Percentiles rank a stretch among this genome's conserved stretches.
These are phyloP conservation scores for Ennomos fuscantarius DNA, from an alignment of 2,888 invertebrate species.

Conservation along the genomic window DNA sequence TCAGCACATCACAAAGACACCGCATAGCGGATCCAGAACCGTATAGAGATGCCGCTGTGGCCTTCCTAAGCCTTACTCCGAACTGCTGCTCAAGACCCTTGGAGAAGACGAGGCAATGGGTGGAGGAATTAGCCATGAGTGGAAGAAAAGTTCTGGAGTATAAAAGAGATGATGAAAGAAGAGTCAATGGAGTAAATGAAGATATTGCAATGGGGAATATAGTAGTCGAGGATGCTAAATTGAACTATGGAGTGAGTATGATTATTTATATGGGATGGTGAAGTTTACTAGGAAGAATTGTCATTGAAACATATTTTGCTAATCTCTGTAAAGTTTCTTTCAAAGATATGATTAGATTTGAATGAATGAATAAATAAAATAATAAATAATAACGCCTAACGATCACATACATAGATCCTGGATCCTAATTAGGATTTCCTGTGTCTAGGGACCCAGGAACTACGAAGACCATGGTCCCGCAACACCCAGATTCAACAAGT, in stretches of 20 bases:
- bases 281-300: too few relatives aligned
- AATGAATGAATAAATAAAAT: too few relatives aligned
- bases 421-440: too few relatives aligned
- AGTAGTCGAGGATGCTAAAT: conserved; percentile 70
- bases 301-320: too few relatives aligned
- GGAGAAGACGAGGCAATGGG: conserved; percentile 68
- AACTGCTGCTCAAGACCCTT: conserved; percentile 81
- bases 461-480: too few relatives aligned
- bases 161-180: conserved; percentile 58
- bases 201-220: conserved; percentile 72
- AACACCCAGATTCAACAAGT: too few relatives aligned
- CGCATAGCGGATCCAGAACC: conserved; percentile 65
- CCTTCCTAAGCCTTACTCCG: conserved; percentile 84
- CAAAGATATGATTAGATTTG: too few relatives aligned
- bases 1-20: conserved; percentile 62
- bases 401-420: too few relatives aligned
- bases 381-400: too few relatives aligned
- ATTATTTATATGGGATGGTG: too few relatives aligned
- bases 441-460: too few relatives aligned
- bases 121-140: conserved; percentile 67
- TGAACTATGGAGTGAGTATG: conserved; percentile 74
- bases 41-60: conserved; percentile 71
- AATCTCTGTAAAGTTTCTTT: too few relatives aligned
- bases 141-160: conserved; percentile 69
- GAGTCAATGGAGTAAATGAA: conserved; percentile 67